Base-by-base conservation (phyloP, 2,113 vertebrate genomes). In the Oreochromis niloticus region DNA sequence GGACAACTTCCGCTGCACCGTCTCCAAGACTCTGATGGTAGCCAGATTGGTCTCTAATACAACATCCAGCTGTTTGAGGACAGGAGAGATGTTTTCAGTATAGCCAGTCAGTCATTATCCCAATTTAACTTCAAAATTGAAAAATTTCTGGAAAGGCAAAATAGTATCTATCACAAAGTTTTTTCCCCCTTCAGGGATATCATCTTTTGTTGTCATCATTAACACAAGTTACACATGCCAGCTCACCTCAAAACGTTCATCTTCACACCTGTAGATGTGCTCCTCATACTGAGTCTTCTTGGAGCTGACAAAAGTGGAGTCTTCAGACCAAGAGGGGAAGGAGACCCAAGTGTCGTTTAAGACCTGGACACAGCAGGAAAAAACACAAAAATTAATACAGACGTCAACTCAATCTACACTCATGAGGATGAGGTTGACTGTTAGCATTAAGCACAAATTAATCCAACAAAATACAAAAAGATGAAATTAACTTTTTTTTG, bases 231-330 rank as follows among this genome's bases (percentile, higher is more conserved):
- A 32, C 4, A 78, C 4, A 9, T 57, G 10, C 6, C 24, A 6
- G 27, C 90, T 91, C 94, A 99, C 99, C 98, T 99, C 99, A 16
- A 99, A 99, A 80, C 98, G 97, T 79, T 99, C 98, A 0, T 99
- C 99, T 94, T 99, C 99, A 63, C 99, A 99, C 82, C 99, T 97
- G 95, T 99, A 99, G 95, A 99, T 99, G 88, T 99, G 98, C 92
- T 99, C 99, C 91, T 99, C 98, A 6, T 99, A 99, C 88, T 99
- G 99, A 0, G 99, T 99, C 93, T 99, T 99, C 95, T 99, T 99
- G 61, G 99, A 99, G 94, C 98, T 99, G 88, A 99, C 99, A 19
- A 99, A 99, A 0, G 98, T 99, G 4, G 99, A 99, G 85, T 99
- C 99, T 93, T 99, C 99, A 0, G 99, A 99, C 99, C 99, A 99